Evolutionary conservation across 1,140 invertebrate species (phyloP).

Genomic region (Triops longicaudatus): DNA sequence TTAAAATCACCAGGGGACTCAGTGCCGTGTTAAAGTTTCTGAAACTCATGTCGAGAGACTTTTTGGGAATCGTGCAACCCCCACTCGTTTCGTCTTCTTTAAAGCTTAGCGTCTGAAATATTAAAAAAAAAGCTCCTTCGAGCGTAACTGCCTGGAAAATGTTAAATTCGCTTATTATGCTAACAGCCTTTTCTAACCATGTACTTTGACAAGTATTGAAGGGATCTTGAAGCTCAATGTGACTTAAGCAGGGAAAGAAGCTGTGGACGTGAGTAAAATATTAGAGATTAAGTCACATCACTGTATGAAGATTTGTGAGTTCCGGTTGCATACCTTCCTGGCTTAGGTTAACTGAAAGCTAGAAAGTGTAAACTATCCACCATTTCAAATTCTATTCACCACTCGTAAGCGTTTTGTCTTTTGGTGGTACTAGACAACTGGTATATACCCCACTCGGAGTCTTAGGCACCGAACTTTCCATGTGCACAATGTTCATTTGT

Average conservation of each 20-base stretch:
- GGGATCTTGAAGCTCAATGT: not conserved
- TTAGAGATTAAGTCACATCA: not conserved
- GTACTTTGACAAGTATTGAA: not conserved
- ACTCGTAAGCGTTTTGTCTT: not conserved
- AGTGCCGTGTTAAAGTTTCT: not conserved
- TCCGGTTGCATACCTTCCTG: slow-evolving; percentile 1
- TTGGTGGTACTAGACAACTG: not conserved
- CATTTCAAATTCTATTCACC: not conserved
- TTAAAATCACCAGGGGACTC: slow-evolving; percentile 9
- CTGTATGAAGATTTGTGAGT: not conserved
- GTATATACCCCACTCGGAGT: not conserved
- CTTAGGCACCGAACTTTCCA: not conserved
- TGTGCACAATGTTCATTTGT: not conserved
- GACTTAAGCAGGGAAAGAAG: not conserved
- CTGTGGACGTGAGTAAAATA: not conserved
- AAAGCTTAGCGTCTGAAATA: not conserved
- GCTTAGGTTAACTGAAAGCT: not conserved
- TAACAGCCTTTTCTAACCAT: not conserved
- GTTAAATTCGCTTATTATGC: not conserved
- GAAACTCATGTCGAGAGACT: not conserved
- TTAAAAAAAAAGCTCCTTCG: not conserved
- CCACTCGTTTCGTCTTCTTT: not conserved
- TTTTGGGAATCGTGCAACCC: not conserved
- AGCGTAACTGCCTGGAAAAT: not conserved
- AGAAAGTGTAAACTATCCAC: not conserved